These are phyloP conservation scores for Scylla paramamosain DNA, from an alignment of 1,140 invertebrate genomes.

Conservation along the genomic window DNA sequence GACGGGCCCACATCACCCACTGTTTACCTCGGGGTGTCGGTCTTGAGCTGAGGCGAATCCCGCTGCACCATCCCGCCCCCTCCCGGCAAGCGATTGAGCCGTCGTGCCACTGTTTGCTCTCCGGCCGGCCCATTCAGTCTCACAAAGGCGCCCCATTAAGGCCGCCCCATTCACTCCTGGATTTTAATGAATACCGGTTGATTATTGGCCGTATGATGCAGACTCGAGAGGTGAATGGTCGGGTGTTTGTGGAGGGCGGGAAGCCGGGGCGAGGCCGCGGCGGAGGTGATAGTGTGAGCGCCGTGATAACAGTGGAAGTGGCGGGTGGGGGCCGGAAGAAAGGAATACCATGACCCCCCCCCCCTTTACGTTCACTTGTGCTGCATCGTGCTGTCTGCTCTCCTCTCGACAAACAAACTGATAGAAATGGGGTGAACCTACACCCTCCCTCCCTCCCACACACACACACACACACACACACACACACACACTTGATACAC, in stretches of 20 bases:
- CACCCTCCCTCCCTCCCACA: not conserved
- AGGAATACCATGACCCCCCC: not conserved
- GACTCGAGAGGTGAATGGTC: not conserved
- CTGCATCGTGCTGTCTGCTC: not conserved
- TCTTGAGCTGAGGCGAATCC: not conserved
- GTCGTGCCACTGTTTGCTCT: not conserved
- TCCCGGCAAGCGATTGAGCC: not conserved
- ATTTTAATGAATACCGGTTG: conserved; percentile 9
- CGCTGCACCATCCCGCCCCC: not conserved
- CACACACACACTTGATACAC: not conserved
- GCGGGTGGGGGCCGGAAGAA: too few relatives aligned
- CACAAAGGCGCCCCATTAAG: not conserved
- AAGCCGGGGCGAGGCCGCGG: not conserved
- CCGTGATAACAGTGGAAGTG: too few relatives aligned
- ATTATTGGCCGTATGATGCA: conserved; percentile 22
- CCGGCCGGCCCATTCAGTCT: not conserved
- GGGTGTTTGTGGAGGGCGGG: not conserved
- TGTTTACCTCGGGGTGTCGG: not conserved
- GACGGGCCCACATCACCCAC: not conserved
- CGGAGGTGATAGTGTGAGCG: not conserved
- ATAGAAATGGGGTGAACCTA: not conserved
- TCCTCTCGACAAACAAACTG: not conserved
- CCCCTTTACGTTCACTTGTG: not conserved
- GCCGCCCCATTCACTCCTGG: not conserved
- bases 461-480: conserved; percentile 16